A percentile compares a stretch with the other conserved stretches of the same genome.
These are phyloP conservation scores for Microcebus jonahi DNA, from an alignment of 2,113 vertebrate species.

Conservation along the genomic window DNA sequence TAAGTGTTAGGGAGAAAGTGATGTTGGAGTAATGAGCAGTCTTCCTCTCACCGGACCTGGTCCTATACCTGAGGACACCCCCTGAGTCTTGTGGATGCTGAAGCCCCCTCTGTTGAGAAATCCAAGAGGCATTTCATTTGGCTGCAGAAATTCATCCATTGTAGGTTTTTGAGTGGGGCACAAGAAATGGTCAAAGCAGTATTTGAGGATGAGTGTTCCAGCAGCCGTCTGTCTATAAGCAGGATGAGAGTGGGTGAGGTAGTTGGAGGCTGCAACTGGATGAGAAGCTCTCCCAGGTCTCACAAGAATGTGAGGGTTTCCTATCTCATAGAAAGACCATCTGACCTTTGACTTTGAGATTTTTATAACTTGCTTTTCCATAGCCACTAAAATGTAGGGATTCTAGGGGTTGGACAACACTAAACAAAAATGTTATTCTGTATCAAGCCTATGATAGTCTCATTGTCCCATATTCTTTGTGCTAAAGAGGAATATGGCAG, in stretches of 20 bases:
- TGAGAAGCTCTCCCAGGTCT: not conserved
- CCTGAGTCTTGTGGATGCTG: not conserved
- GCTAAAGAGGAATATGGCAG: not conserved
- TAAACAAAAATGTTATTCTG: not conserved
- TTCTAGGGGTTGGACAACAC: not conserved
- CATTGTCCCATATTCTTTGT: not conserved
- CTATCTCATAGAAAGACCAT: not conserved
- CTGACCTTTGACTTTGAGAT: not conserved
- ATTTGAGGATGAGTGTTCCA: not conserved
- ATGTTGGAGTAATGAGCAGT: fast-evolving
- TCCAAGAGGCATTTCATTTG: not conserved
- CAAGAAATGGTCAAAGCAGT: not conserved
- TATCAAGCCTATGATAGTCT: not conserved
- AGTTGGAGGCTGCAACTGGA: too few species aligned
- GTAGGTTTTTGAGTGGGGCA: not conserved
- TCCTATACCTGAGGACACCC: not conserved
- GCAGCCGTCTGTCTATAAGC: fast-evolving
- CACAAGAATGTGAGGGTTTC: not conserved
- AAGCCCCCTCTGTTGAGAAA: not conserved
- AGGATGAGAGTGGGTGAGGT: too few species aligned
- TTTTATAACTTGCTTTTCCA: not conserved
- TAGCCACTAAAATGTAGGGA: not conserved
- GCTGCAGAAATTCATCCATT: not conserved
- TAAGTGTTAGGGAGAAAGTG: too few species aligned
- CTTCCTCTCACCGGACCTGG: not conserved